A percentile compares a stretch with the other conserved stretches of the same genome.
Conservation (phyloP, 2,113 vertebrate genomes). For the Beaufortia kweichowensis region DNA sequence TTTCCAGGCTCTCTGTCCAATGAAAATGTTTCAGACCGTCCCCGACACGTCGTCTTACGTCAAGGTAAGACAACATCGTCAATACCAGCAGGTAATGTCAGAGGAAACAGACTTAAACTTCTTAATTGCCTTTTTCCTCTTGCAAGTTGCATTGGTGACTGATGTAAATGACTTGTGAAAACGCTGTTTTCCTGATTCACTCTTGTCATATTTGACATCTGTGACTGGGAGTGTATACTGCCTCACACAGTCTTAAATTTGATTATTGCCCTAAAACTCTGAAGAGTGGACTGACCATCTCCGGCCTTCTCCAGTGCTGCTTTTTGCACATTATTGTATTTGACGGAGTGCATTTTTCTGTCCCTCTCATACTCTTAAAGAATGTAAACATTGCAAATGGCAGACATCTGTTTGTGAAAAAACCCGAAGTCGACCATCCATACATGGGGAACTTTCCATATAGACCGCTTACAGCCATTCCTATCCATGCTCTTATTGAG, state of each 20-base stretch:
- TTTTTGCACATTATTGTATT: slow-evolving; percentile 64
- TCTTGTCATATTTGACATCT: background rate
- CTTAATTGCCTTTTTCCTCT: slow-evolving; percentile 1
- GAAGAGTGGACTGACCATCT: background rate
- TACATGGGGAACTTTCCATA: slow-evolving; percentile 9
- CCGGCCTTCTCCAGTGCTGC: slow-evolving; percentile 9
- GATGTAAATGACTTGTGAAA: slow-evolving; percentile 7
- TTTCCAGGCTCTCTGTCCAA: slow-evolving; percentile 67
- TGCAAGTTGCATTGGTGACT: background rate
- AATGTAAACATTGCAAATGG: slow-evolving; percentile 88
- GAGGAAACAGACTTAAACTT: slow-evolving; percentile 37
- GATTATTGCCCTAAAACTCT: background rate
- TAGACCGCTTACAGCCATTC: background rate
- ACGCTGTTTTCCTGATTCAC: slow-evolving; percentile 14
- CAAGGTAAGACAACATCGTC: slow-evolving; percentile 92
- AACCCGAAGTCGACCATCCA: slow-evolving; percentile 49
- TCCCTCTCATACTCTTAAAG: slow-evolving; percentile 67
- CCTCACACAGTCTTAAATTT: background rate
- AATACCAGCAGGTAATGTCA: slow-evolving; percentile 84
- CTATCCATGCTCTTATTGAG: background rate
- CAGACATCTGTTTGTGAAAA: slow-evolving; percentile 86
- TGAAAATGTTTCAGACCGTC: slow-evolving; percentile 95
- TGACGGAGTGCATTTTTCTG: slow-evolving; percentile 70
- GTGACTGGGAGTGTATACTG: background rate
- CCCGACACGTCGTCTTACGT: slow-evolving; percentile 97